A percentile compares a stretch with the other conserved stretches of the same genome.
phyloP scores from a whole-genome alignment of 2,888 invertebrate species.

The Anarsia innoxiella region DNA sequence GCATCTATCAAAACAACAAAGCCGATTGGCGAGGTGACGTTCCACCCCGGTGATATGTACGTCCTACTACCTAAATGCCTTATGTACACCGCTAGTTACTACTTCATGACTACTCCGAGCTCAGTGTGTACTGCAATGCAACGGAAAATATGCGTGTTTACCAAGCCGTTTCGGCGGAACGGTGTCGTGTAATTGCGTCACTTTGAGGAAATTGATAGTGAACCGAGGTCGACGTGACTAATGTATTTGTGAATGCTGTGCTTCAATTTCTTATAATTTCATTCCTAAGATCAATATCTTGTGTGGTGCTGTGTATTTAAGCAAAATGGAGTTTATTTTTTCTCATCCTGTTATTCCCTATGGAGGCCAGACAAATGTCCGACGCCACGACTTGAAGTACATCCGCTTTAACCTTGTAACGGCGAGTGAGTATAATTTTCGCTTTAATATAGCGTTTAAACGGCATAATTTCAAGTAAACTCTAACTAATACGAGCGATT shows the following conservation, averaged over 20 bases:
- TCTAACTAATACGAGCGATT: background rate
- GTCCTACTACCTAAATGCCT: slow-evolving; percentile 76
- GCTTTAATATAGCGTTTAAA: slow-evolving; percentile 23
- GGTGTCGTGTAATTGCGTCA: slow-evolving; percentile 74
- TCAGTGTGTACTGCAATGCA: slow-evolving; percentile 76
- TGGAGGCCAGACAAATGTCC: slow-evolving; percentile 68
- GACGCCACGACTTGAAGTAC: slow-evolving; percentile 60
- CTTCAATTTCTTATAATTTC: slow-evolving; percentile 44
- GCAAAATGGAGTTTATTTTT: slow-evolving; percentile 51
- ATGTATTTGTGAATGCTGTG: slow-evolving; percentile 59
- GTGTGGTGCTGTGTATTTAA: slow-evolving; percentile 47
- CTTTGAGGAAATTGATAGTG: slow-evolving; percentile 74
- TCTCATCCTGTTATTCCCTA: slow-evolving; percentile 58
- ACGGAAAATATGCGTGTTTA: slow-evolving; percentile 77
- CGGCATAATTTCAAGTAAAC: background rate
- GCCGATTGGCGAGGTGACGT: slow-evolving; percentile 73
- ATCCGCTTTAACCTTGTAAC: slow-evolving; percentile 70
- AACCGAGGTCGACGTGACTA: slow-evolving; percentile 72
- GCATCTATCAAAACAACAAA: slow-evolving; percentile 74
- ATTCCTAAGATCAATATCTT: slow-evolving; percentile 34
- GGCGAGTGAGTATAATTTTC: slow-evolving; percentile 66
- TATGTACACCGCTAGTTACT: slow-evolving; percentile 75
- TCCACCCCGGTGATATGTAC: slow-evolving; percentile 74
- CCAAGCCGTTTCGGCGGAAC: slow-evolving; percentile 75
- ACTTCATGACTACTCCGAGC: slow-evolving; percentile 75